Conservation (phyloP, 1,140 invertebrate species). For the Cheumatopsyche charites region DNA sequence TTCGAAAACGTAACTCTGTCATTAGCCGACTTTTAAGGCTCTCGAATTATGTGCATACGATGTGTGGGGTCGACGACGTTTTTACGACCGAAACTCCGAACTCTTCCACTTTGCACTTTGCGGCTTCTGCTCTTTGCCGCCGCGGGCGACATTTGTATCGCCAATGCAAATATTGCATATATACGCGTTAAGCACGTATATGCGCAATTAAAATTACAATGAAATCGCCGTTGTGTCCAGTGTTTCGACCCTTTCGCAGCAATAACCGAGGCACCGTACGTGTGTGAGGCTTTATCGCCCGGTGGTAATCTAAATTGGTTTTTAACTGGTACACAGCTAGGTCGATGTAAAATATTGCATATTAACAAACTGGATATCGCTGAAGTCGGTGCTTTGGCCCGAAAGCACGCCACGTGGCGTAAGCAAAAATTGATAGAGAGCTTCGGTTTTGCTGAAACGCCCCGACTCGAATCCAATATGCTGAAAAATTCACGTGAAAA, state of each 20-base stretch:
- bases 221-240: constrained; percentile 15
- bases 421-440: constrained; percentile 25
- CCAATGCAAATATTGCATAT: no score
- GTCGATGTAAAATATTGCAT: constrained; percentile 27
- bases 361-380: constrained; percentile 28
- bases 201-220: constrained; percentile 25
- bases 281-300: constrained; percentile 20
- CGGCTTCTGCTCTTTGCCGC: background rate
- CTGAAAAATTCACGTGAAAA: no score
- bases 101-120: no score
- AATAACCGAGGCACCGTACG: constrained; percentile 20
- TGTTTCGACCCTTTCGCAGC: constrained; percentile 18
- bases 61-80: background rate
- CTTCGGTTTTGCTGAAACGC: constrained; percentile 20
- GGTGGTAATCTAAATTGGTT: constrained; percentile 25
- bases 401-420: background rate
- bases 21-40: background rate
- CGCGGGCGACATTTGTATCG: constrained; percentile 20
- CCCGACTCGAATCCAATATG: no score
- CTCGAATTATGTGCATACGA: background rate
- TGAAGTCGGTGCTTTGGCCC: constrained; percentile 14
- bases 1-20: constrained; percentile 23
- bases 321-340: constrained; percentile 26
- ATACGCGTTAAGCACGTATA: background rate
- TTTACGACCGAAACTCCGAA: background rate